Evolutionary conservation across 2,113 vertebrate species (phyloP).

Genomic region (Alligator sinensis): DNA sequence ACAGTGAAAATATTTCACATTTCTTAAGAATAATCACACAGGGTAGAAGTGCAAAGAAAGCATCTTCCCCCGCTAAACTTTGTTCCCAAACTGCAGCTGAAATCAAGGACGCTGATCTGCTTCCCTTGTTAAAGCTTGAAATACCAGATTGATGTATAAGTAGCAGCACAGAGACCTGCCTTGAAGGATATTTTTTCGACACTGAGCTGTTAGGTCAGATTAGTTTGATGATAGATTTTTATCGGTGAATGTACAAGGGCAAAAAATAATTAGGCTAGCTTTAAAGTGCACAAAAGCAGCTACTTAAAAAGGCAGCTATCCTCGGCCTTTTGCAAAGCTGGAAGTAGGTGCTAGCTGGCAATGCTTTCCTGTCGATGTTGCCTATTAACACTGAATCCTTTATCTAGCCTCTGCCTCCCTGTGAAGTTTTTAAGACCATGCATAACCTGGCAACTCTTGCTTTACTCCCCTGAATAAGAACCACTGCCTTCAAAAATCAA

Average conservation of each 20-base stretch:
- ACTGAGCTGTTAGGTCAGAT: not conserved
- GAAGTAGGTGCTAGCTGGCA: slow-evolving; percentile 24
- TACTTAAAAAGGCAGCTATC: not conserved
- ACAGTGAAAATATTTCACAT: not conserved
- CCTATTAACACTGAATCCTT: slow-evolving; percentile 29
- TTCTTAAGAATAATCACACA: not conserved
- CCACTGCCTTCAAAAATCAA: not conserved
- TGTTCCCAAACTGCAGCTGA: not conserved
- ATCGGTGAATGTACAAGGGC: rapidly evolving
- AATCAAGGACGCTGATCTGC: not conserved
- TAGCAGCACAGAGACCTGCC: not conserved
- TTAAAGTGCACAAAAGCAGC: not conserved
- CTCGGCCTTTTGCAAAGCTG: not conserved
- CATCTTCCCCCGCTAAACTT: not conserved
- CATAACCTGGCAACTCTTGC: not conserved
- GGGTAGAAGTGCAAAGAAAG: not conserved
- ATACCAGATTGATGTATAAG: not conserved
- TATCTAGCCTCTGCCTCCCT: not conserved
- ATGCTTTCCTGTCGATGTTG: not conserved
- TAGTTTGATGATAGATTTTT: not conserved
- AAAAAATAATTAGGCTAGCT: rapidly evolving
- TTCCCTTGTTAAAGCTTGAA: not conserved
- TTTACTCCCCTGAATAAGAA: not conserved
- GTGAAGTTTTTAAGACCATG: not conserved
- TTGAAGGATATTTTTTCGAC: not conserved